Evolutionary conservation across 1,140 invertebrate genomes (phyloP), one percentile per base, ranked within the genome.

Genomic region (Neodiprion virginianus): DNA sequence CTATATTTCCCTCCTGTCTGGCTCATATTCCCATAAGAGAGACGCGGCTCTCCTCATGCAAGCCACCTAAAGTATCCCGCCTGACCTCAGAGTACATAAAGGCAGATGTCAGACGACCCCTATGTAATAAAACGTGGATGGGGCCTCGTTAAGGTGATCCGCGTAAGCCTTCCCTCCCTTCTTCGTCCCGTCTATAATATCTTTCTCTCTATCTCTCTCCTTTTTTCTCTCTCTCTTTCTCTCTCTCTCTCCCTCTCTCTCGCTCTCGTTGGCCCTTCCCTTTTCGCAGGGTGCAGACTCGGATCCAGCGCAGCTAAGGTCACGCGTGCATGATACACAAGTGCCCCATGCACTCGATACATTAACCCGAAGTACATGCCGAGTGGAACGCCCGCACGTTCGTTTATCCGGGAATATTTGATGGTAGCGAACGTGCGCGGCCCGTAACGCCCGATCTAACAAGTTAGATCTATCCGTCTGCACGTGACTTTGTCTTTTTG

Each of bases 101-200:
- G 53, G 53, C 53, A 61, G 53, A 61, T 61, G 53, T 61, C 53
- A 61, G 53, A 61, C 53, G 53, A 61, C 53, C 53, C 53, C 53
- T 61, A 61, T 76, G 78, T 80, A 77, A 79, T 77, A 75, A 77
- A 77, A 77, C 69, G 69, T 53, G 28, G 73, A 75, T 74, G 76
- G 76, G 79, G 76, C 77, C 81, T 83, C 79, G 81, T 81, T 82
- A 81, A 81, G 78, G 80, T 77, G 79, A 81, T 82, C 74, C 78
- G 72, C 53, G 53, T 61, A 61, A 79, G 71, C 71, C 47, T 47
- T 69, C 21, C 71, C 21, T 50, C 48, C 14, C 50, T n/a, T 72
- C 48, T 9, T 12, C 71, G 7, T 5, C 14, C 14, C 1, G 17
- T 70, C 69, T 23, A 14, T 12, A 17, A 69, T 12, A 5, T 47